phyloP scores from a whole-genome alignment of 2,113 vertebrate species.

The Gobiocypris rarus region DNA sequence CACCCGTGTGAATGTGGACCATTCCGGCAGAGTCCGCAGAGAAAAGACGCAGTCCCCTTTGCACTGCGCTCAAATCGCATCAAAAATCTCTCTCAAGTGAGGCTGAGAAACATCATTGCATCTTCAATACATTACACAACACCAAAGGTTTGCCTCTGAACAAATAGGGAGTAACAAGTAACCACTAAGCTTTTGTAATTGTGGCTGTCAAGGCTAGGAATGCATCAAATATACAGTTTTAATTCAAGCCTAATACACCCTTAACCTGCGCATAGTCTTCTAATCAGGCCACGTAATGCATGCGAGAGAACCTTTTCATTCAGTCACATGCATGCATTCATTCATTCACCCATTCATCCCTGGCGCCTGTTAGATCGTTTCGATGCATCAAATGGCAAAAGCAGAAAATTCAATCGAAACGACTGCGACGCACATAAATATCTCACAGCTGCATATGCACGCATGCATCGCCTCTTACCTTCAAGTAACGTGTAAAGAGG shows the following conservation, averaged over 20 bases:
- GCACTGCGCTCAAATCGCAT: slow-evolving; percentile 47
- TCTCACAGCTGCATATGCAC: neutral
- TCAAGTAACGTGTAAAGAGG: slow-evolving; percentile 58
- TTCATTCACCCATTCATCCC: slow-evolving; percentile 18
- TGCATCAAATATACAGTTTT: neutral
- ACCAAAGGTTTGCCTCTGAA: neutral
- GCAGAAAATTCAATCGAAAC: neutral
- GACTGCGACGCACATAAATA: slow-evolving; percentile 19
- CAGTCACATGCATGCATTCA: slow-evolving; percentile 50
- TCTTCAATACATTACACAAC: slow-evolving; percentile 1
- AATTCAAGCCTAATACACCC: slow-evolving; percentile 20
- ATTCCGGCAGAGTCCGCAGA: slow-evolving; percentile 13
- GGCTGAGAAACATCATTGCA: slow-evolving; percentile 9
- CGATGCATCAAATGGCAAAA: neutral
- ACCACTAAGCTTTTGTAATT: neutral
- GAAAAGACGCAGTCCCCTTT: slow-evolving; percentile 55
- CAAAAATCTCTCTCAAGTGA: slow-evolving; percentile 26
- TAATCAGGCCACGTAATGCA: slow-evolving; percentile 47
- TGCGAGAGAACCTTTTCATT: slow-evolving; percentile 44
- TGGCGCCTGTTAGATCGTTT: neutral
- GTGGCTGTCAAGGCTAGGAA: neutral
- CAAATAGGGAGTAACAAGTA: neutral
- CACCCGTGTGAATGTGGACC: neutral
- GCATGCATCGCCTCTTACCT: slow-evolving; percentile 72
- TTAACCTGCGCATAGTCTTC: slow-evolving; percentile 23